A percentile compares a stretch with the other conserved stretches of the same genome.
These are phyloP conservation scores for Chrysotoxum bicinctum DNA, from an alignment of 2,888 invertebrate species.

Conservation along the genomic window DNA sequence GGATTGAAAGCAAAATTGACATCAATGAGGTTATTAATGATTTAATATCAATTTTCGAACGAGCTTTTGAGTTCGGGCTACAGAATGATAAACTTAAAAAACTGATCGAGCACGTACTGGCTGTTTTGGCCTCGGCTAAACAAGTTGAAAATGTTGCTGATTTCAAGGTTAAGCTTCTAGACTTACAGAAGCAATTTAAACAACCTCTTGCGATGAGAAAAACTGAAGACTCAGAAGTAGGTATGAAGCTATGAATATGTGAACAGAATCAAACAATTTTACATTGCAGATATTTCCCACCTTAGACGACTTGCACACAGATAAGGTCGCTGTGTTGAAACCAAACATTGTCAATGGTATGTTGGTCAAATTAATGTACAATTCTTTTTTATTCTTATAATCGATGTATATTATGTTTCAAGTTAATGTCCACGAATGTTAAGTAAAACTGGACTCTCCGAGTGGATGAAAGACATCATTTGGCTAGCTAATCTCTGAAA, in stretches of 20 bases:
- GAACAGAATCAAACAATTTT: not conserved
- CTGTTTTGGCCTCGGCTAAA: slow-evolving; percentile 19
- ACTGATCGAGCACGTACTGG: slow-evolving; percentile 30
- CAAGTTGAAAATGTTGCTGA: slow-evolving; percentile 18
- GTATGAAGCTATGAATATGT: not conserved
- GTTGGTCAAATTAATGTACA: slow-evolving; percentile 76
- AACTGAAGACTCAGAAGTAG: slow-evolving; percentile 33
- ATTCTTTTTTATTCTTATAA: too few relatives aligned
- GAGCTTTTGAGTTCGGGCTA: slow-evolving; percentile 53
- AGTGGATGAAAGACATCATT: too few relatives aligned
- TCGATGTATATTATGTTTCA: too few relatives aligned
- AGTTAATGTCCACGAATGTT: too few relatives aligned
- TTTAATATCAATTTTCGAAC: slow-evolving; percentile 44
- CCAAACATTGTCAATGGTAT: slow-evolving; percentile 85
- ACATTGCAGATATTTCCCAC: slow-evolving; percentile 82
- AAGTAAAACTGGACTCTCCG: too few relatives aligned
- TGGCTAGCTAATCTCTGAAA: too few relatives aligned
- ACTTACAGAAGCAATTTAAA: slow-evolving; percentile 19
- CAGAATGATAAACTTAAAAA: slow-evolving; percentile 77
- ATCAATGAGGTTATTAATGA: slow-evolving; percentile 41
- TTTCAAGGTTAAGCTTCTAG: slow-evolving; percentile 24
- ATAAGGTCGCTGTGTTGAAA: slow-evolving; percentile 80
- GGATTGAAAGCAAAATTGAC: slow-evolving; percentile 54
- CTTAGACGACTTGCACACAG: slow-evolving; percentile 80
- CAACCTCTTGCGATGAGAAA: not conserved